Base-by-base conservation (phyloP, 2,113 vertebrate species). In the Falcunculus frontatus region DNA sequence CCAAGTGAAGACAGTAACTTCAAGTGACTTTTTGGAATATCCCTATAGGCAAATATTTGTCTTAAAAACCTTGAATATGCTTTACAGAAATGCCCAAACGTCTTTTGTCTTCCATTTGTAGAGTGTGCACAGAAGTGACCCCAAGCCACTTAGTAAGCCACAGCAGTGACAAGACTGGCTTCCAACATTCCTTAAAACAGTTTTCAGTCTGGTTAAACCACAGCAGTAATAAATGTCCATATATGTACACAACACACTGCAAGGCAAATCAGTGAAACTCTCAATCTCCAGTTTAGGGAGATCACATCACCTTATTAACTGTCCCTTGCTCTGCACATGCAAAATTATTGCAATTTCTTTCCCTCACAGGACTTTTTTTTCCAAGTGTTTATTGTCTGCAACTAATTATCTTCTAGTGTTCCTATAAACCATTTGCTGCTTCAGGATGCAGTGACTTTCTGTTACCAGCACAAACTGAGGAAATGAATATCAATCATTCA, bases 401-500 rank as follows among this genome's bases (percentile, higher is more conserved):
- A 10, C 5, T 49, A 33, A 56, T 79, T 81, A 5, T 91, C 62
- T 94, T 89, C 53, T 37, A 52, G 39, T 39, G 35, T 83, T 84
- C 46, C 53, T 83, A 27, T 76, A 55, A 96, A 90, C 53, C 56
- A 14, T 56, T 93, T 81, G 47, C 41, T 85, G 65, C 73, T 53
- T 74, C 49, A 53, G 59, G 25, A 80, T 72, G 27, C 67, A 81
- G 64, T 91, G 75, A 35, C 68, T 92, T 81, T 89, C 74, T 91
- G 56, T 85, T 84, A 63, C 33, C 57, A 86, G 67, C 62, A 88
- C 64, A 93, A 93, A 79, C 53, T 72, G 49, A 90, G 93, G 90
- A 95, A 95, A 83, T 11, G 32, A 67, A 7, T 73, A 85, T 95
- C 89, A 87, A 88, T 94, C 88, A 77, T 77, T 90, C 39, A 10